phyloP scores from a whole-genome alignment of 2,113 vertebrate genomes.

The Lamprologus ornatipinnis region DNA sequence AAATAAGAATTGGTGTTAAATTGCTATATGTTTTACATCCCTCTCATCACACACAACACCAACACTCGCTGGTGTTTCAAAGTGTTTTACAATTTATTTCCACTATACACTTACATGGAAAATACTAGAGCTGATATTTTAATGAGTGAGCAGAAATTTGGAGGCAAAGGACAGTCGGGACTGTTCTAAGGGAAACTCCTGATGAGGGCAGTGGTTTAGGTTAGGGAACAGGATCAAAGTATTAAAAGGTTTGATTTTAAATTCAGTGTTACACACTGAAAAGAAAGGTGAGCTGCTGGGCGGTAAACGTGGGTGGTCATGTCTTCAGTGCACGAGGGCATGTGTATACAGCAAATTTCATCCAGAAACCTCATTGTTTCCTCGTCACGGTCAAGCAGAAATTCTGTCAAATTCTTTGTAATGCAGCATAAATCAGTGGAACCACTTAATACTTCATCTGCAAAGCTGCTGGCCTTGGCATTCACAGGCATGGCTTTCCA shows the following conservation, averaged over 20 bases:
- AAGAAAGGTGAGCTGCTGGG: not conserved
- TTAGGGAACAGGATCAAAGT: not conserved
- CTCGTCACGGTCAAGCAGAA: not conserved
- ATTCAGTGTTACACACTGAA: not conserved
- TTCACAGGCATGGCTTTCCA: not conserved
- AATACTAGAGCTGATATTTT: not conserved
- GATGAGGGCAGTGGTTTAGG: not conserved
- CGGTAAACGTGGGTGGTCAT: conserved; percentile 7
- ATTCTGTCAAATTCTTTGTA: conserved; percentile 29
- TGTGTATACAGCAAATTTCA: not conserved
- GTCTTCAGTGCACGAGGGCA: not conserved
- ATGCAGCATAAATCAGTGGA: conserved; percentile 39
- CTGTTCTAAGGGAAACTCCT: not conserved
- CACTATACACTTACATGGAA: not conserved
- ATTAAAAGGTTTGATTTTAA: not conserved
- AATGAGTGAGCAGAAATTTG: not conserved
- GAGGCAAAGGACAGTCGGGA: not conserved
- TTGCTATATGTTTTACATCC: not conserved
- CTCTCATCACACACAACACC: not conserved
- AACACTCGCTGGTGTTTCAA: not conserved
- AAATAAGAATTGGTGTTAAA: not conserved
- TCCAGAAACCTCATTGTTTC: conserved; percentile 23
- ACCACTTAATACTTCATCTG: conserved; percentile 37
- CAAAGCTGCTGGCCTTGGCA: conserved; percentile 8
- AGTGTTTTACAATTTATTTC: not conserved